Base-by-base conservation (phyloP, 2,113 vertebrate species). In the Climacteris rufus region DNA sequence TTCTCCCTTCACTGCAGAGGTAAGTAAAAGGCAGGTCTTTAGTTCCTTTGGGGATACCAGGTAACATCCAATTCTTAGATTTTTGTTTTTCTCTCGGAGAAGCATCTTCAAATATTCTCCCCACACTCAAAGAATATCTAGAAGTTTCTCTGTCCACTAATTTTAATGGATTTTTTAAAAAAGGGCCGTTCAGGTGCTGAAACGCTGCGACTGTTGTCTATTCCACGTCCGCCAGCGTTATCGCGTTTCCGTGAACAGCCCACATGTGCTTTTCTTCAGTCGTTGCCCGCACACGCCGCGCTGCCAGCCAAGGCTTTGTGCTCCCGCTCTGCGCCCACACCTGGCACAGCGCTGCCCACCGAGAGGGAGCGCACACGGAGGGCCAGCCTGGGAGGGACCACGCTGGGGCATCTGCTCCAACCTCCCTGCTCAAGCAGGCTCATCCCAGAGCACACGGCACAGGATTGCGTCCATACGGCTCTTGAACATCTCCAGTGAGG, bases 321-420 rank as follows among this genome's bases (percentile, higher is more conserved):
- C 11, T 5, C 47, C 50, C 0, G 42, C 7, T 27, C 9, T 2
- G 69, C 72, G 9, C 53, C 20, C 2, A 0, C 47, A 1, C 31
- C 12, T 3, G 1, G n/a, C 45, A 8, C 14, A 21, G 61, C 63
- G 4, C 72, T 22, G 59, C 83, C 19, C 52, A 5, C 65, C 23
- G 20, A 0, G 6, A 7, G 8, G 28, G n/a, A 9, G 30, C 14
- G 35, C 64, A 1, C 57, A 50, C 17, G 7, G 66, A 74, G 27
- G 42, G 15, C 1, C 61, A 7, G 44, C 10, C 0, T 10, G 50
- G 15, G 6, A 33, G 18, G 44, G 59, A 74, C 37, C 54, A 9
- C 54, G 23, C 19, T 0, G 40, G 40, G 47, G 18, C 68, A 74
- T 16, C 52, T 37, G 39, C 33, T 33, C 54, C 83, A 6, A 15